These are phyloP conservation scores for Ctenodactylus gundi DNA, from an alignment of 2,113 vertebrate species.

Conservation along the genomic window DNA sequence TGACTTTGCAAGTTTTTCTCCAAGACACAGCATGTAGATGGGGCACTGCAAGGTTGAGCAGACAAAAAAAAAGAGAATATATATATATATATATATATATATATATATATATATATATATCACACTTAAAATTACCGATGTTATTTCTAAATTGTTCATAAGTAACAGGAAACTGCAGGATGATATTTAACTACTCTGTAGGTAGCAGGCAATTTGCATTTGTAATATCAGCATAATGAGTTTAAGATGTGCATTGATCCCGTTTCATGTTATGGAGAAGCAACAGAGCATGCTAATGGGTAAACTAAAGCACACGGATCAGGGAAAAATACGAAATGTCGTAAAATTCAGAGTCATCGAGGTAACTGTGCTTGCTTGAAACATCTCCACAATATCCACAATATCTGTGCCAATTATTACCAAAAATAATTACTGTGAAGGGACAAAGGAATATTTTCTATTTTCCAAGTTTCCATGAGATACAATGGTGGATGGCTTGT, in stretches of 20 bases:
- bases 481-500: not conserved
- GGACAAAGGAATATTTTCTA: constrained; percentile 53
- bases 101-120: no score
- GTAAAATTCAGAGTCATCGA: constrained; percentile 33
- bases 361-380: constrained; percentile 41
- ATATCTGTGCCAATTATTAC: constrained; percentile 41
- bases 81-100: no score
- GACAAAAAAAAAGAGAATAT: constrained; percentile 74
- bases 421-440: constrained; percentile 51
- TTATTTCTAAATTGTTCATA: constrained; percentile 80
- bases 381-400: constrained; percentile 5
- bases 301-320: constrained; percentile 62
- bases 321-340: constrained; percentile 66
- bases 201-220: constrained; percentile 81
- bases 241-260: constrained; percentile 76
- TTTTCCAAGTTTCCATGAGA: constrained; percentile 37
- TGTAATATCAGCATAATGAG: constrained; percentile 78
- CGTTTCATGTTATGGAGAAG: constrained; percentile 64
- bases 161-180: constrained; percentile 74
- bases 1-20: constrained; percentile 59
- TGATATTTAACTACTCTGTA: constrained; percentile 80
- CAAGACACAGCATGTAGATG: not conserved
- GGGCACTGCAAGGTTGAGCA: constrained; percentile 15
- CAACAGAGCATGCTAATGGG: constrained; percentile 72
- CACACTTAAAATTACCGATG: constrained; percentile 73